phyloP scores from a whole-genome alignment of 2,888 invertebrate species.

The Caenorhabditis wallacei region DNA sequence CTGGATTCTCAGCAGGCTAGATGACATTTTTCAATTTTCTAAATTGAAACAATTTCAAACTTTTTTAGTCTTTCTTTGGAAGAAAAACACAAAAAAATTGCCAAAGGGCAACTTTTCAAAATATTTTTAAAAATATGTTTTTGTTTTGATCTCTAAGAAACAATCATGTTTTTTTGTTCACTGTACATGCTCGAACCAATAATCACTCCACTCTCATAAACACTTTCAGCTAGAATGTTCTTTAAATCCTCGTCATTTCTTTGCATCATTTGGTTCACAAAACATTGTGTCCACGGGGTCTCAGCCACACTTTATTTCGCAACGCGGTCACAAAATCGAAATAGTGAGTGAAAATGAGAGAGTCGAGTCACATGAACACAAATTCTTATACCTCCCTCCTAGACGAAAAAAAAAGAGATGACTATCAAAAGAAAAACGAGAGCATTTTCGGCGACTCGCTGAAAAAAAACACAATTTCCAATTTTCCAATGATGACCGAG shows the following conservation, averaged over 20 bases:
- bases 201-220: too few species aligned
- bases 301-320: slow-evolving; percentile 38
- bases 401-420: slow-evolving; percentile 7
- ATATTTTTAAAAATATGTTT: too few species aligned
- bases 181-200: too few species aligned
- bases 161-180: too few species aligned
- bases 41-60: too few species aligned
- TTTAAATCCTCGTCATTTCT: not conserved
- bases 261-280: slow-evolving; percentile 25
- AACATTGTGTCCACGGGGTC: slow-evolving; percentile 22
- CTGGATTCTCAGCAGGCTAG: too few species aligned
- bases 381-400: slow-evolving; percentile 9
- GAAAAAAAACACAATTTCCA: too few species aligned
- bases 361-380: slow-evolving; percentile 38
- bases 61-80: too few species aligned
- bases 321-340: slow-evolving; percentile 52
- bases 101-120: too few species aligned
- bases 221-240: not conserved
- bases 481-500: slow-evolving; percentile 38
- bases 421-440: slow-evolving; percentile 17
- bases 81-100: too few species aligned
- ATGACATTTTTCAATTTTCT: too few species aligned
- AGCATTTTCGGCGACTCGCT: slow-evolving; percentile 20
- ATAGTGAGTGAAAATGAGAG: slow-evolving; percentile 1
- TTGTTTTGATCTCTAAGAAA: too few species aligned